Percentiles rank a stretch among this genome's conserved stretches.
Evolutionary conservation across 2,888 invertebrate species (phyloP).

Genomic region (Meghimatium bilineatum): DNA sequence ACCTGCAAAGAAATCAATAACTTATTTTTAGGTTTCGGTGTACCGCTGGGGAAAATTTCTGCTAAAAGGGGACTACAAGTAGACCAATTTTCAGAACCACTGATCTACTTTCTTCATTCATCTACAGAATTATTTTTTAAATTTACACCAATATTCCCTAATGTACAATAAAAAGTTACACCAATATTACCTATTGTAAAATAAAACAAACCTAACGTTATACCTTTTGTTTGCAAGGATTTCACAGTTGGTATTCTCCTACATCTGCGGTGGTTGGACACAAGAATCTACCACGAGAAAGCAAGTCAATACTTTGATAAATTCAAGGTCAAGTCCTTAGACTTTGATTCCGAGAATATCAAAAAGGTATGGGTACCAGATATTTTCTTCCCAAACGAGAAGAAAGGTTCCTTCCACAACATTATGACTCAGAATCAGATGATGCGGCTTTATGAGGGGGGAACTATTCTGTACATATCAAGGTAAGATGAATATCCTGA

Average conservation of each 20-base stretch:
- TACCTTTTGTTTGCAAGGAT: constrained; percentile 56
- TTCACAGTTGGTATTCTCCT: constrained; percentile 67
- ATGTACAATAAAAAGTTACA: no score
- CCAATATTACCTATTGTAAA: no score
- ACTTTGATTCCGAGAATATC: constrained; percentile 81
- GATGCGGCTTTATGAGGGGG: constrained; percentile 95
- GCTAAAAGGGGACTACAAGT: no score
- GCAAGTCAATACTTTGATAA: constrained; percentile 48
- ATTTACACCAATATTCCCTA: no score
- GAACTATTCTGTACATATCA: constrained; percentile 96
- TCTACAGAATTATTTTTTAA: no score
- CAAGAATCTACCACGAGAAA: constrained; percentile 47
- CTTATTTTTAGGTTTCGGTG: no score
- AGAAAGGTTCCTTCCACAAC: constrained; percentile 94
- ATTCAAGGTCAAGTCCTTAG: constrained; percentile 85
- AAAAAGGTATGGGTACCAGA: constrained; percentile 99
- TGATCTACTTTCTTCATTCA: no score
- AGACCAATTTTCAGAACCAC: no score
- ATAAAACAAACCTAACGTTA: no score
- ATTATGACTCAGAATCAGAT: constrained; percentile 98
- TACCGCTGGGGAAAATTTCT: no score
- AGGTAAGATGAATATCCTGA: constrained; percentile 80
- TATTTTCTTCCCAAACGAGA: constrained; percentile 97
- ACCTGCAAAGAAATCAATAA: no score
- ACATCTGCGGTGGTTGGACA: constrained; percentile 66